These are phyloP conservation scores for Bombus haemorrhoidalis DNA, from an alignment of 1,140 invertebrate species.

Conservation along the genomic window DNA sequence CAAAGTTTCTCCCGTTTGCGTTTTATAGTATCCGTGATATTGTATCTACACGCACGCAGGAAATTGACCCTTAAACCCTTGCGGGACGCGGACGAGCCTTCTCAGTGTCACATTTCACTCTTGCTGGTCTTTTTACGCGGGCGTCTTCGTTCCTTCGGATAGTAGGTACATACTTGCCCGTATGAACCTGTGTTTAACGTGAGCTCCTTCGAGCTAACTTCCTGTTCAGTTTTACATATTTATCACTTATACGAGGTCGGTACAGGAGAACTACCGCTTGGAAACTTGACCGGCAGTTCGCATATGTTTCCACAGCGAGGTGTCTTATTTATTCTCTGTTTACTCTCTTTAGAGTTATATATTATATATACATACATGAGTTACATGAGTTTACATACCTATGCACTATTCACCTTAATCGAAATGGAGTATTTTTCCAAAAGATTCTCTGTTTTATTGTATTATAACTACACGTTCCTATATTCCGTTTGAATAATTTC, in stretches of 20 bases:
- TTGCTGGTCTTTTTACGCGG: conserved; percentile 27
- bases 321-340: not conserved
- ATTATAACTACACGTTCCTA: too few species aligned
- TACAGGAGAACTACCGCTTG: not conserved
- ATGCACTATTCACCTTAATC: too few species aligned
- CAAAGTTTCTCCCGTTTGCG: not conserved
- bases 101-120: conserved; percentile 23
- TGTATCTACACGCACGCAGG: not conserved
- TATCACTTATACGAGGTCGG: conserved; percentile 19
- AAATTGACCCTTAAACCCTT: conserved; percentile 21
- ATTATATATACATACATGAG: too few species aligned
- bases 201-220: conserved; percentile 27
- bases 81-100: not conserved
- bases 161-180: not conserved
- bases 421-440: not conserved
- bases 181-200: not conserved
- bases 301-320: not conserved
- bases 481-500: too few species aligned
- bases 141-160: not conserved
- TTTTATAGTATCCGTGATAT: conserved; percentile 20
- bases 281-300: conserved; percentile 13
- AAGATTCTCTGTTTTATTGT: not conserved
- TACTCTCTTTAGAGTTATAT: too few species aligned
- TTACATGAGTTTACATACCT: too few species aligned
- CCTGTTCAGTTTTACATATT: conserved; percentile 39